Conservation (phyloP, 2,113 vertebrate species). For the Atherinomorus stipes region DNA sequence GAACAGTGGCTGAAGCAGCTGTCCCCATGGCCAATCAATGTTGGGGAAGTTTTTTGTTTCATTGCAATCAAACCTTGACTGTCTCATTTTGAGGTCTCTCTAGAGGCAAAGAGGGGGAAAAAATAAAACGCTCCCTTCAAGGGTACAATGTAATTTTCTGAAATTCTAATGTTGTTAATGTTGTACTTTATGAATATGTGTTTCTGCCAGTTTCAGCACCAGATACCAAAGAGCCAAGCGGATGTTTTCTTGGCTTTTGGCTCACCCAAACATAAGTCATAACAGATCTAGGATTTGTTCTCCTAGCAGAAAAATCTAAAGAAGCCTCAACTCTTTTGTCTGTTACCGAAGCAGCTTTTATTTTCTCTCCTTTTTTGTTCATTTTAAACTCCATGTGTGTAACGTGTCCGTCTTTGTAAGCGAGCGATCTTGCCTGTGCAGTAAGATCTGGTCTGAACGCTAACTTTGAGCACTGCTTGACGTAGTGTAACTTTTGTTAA, state of each 20-base stretch:
- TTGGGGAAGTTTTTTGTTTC: conserved; percentile 27
- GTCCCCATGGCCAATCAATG: conserved; percentile 33
- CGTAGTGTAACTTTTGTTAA: conserved; percentile 42
- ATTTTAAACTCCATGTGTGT: conserved; percentile 39
- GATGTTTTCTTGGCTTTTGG: conserved; percentile 54
- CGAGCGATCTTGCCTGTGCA: conserved; percentile 30
- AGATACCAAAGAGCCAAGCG: conserved; percentile 72
- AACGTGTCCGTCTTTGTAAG: conserved; percentile 68
- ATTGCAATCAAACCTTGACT: conserved; percentile 51
- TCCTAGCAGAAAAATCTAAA: conserved; percentile 15
- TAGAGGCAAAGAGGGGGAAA: conserved; percentile 5
- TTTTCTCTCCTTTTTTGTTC: conserved; percentile 20
- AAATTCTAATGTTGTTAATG: conserved; percentile 72
- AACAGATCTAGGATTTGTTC: conserved; percentile 39
- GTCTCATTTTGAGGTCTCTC: conserved; percentile 35
- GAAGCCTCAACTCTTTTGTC: conserved; percentile 34
- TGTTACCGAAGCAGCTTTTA: conserved; percentile 41
- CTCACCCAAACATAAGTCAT: conserved; percentile 32
- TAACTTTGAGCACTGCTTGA: conserved; percentile 57
- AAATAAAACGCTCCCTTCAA: conserved; percentile 13
- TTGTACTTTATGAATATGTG: conserved; percentile 74
- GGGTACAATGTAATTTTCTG: conserved; percentile 67
- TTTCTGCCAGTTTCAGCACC: conserved; percentile 71
- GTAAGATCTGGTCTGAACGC: conserved; percentile 38
- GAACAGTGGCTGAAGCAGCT: conserved; percentile 31